Percentiles rank a stretch among this genome's conserved stretches.
phyloP scores from a whole-genome alignment of 2,113 vertebrate genomes.

The Daboia siamensis region DNA sequence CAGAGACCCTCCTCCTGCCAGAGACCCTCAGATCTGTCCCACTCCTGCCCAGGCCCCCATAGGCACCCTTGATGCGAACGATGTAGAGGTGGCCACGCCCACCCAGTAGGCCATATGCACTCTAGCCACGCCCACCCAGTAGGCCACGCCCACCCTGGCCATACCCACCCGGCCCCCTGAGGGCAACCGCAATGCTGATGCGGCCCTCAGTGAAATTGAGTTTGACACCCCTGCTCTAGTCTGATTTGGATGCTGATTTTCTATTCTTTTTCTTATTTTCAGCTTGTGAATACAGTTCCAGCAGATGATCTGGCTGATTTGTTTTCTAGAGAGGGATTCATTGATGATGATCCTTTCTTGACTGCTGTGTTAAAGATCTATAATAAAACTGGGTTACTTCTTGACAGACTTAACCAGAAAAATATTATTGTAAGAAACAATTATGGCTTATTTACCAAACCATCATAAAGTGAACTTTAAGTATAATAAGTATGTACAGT shows the following conservation, averaged over 20 bases:
- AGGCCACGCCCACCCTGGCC: too few species aligned
- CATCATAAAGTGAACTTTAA: not conserved
- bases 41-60: too few species aligned
- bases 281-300: conserved; percentile 21
- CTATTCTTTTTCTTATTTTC: not conserved
- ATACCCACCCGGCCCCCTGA: too few species aligned
- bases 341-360: conserved; percentile 6
- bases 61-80: too few species aligned
- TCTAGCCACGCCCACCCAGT: too few species aligned
- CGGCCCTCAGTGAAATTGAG: too few species aligned
- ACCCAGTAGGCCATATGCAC: too few species aligned
- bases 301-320: conserved; percentile 7
- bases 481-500: not conserved
- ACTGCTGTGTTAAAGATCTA: not conserved
- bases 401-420: conserved; percentile 16
- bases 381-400: not conserved
- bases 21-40: too few species aligned
- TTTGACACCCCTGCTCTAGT: too few species aligned
- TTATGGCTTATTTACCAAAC: not conserved
- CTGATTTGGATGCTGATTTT: not conserved
- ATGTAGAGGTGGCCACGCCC: too few species aligned
- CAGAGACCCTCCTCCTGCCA: too few species aligned
- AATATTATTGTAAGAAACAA: not conserved
- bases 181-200: too few species aligned
- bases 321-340: conserved; percentile 6